Conservation (phyloP, 2,888 invertebrate genomes). For the Chouioia cunea region DNA sequence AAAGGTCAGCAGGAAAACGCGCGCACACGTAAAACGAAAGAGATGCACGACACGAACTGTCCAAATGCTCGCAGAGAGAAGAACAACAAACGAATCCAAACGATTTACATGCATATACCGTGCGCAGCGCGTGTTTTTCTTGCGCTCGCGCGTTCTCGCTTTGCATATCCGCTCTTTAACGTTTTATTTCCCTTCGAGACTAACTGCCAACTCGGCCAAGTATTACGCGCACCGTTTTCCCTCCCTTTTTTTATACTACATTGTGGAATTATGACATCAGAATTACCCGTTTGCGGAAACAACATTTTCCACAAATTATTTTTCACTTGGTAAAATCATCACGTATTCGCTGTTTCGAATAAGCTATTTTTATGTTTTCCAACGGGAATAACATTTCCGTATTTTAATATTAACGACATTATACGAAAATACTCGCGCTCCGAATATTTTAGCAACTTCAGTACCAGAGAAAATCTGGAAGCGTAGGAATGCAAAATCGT, state of each 20-base stretch:
- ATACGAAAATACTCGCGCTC: too few species aligned
- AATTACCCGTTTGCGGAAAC: neutral
- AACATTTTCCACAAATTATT: too few species aligned
- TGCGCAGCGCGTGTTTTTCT: slow-evolving; percentile 43
- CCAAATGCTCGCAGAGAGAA: slow-evolving; percentile 49
- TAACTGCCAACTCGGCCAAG: too few species aligned
- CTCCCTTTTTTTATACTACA: slow-evolving; percentile 17
- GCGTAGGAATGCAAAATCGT: too few species aligned
- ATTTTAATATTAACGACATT: too few species aligned
- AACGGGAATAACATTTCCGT: too few species aligned
- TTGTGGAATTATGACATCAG: slow-evolving; percentile 19
- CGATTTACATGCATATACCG: slow-evolving; percentile 61
- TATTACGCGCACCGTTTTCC: slow-evolving; percentile 16
- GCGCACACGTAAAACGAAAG: slow-evolving; percentile 39
- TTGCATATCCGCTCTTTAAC: slow-evolving; percentile 32
- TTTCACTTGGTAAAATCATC: too few species aligned
- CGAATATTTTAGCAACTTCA: too few species aligned
- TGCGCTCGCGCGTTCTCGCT: slow-evolving; percentile 39
- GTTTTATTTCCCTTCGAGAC: slow-evolving; percentile 28
- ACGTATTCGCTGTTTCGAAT: too few species aligned
- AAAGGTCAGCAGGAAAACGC: neutral
- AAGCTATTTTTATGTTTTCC: too few species aligned
- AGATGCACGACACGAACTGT: slow-evolving; percentile 52
- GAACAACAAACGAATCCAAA: slow-evolving; percentile 60
- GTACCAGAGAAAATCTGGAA: too few species aligned